phyloP scores from a whole-genome alignment of 2,113 vertebrate species.

The Castor canadensis region DNA sequence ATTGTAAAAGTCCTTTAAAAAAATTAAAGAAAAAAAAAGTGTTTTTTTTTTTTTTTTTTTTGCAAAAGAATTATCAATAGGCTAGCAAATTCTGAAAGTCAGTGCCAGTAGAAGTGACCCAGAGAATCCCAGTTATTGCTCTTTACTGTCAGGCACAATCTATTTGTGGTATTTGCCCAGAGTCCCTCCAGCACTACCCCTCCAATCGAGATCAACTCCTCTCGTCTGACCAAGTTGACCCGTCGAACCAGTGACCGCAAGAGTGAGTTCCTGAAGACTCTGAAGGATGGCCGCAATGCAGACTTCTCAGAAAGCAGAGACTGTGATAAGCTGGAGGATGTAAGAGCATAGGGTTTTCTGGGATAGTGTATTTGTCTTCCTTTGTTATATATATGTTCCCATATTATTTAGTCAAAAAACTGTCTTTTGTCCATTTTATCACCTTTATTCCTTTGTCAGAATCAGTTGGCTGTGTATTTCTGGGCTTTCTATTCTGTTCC shows the following conservation, averaged over 20 bases:
- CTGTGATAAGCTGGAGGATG: conserved; percentile 91
- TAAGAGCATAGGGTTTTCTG: conserved; percentile 78
- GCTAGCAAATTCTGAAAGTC: neutral
- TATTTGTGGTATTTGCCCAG: conserved; percentile 79
- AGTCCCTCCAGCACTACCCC: conserved; percentile 96
- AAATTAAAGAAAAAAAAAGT: too few relatives aligned
- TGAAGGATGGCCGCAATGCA: conserved; percentile 95
- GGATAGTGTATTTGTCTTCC: neutral
- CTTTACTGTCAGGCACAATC: conserved; percentile 1
- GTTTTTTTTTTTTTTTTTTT: neutral
- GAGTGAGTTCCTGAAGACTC: conserved; percentile 95
- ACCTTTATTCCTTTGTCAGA: too few relatives aligned
- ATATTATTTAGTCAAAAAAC: too few relatives aligned
- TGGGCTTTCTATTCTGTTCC: too few relatives aligned
- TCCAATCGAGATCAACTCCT: conserved; percentile 95
- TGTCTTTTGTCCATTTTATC: too few relatives aligned
- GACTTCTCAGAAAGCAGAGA: conserved; percentile 93
- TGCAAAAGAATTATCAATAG: neutral
- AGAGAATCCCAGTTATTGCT: conserved; percentile 3
- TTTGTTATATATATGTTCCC: neutral
- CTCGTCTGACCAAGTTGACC: conserved; percentile 95
- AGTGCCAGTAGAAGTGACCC: neutral
- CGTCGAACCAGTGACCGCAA: conserved; percentile 96
- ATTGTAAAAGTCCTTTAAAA: too few relatives aligned
- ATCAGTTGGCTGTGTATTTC: too few relatives aligned